Evolutionary conservation across 1,140 invertebrate genomes (phyloP).

Genomic region (Psilanteris sp.): DNA sequence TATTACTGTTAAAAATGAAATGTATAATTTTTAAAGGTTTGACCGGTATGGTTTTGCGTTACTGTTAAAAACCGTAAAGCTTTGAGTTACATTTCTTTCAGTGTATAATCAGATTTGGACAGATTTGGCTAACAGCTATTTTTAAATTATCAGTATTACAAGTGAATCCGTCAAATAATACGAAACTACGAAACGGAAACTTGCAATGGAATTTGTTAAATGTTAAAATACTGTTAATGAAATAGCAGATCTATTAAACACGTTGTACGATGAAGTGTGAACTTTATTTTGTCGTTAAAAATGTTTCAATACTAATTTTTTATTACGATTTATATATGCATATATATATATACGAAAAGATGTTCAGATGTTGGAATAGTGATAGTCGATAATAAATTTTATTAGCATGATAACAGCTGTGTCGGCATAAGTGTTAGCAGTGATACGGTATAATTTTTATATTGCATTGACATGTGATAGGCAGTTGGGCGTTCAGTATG

Average conservation of each 20-base stretch:
- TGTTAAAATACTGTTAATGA: not conserved
- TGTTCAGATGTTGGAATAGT: constrained; percentile 31
- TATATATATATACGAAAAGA: constrained; percentile 22
- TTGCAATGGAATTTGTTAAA: not conserved
- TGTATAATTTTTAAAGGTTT: no score
- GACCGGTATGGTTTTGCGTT: no score
- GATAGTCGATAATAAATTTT: constrained; percentile 28
- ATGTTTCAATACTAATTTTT: constrained; percentile 15
- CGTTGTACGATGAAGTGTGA: constrained; percentile 6
- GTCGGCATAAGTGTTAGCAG: constrained; percentile 34
- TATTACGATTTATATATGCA: constrained; percentile 35
- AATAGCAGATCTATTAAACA: not conserved
- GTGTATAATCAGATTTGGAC: no score
- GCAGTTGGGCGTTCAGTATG: constrained; percentile 50
- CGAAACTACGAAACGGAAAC: no score
- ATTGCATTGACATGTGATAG: constrained; percentile 40
- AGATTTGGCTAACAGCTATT: constrained; percentile 6
- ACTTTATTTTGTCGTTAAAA: constrained; percentile 10
- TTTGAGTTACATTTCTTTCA: no score
- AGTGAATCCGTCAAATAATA: no score
- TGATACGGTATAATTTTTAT: constrained; percentile 28
- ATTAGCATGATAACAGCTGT: constrained; percentile 37
- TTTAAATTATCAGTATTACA: not conserved
- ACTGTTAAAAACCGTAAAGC: no score
- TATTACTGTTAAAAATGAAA: no score